phyloP scores from a whole-genome alignment of 2,113 vertebrate species.

The Eleginops maclovinus region DNA sequence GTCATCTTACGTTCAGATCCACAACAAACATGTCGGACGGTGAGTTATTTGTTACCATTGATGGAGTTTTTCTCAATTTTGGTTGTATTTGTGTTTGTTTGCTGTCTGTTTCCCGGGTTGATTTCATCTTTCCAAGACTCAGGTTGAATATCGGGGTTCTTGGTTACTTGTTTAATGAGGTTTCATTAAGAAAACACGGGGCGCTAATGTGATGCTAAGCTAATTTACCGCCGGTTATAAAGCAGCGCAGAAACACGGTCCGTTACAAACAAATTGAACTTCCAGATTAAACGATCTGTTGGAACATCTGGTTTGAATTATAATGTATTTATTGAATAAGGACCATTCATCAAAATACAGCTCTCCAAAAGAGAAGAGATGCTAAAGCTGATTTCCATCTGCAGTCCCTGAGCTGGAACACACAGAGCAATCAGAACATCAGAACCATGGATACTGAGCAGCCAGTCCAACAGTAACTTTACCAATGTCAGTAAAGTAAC shows the following conservation, averaged over 20 bases:
- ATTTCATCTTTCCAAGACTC: accelerated
- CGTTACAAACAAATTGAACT: no score
- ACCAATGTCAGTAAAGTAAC: no score
- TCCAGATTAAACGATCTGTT: no score
- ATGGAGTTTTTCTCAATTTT: accelerated
- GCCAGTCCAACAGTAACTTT: no score
- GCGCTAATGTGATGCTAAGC: slow-evolving; percentile 43
- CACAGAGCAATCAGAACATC: no score
- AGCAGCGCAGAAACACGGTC: neutral
- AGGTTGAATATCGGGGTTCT: accelerated
- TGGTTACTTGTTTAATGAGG: neutral
- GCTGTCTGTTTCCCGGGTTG: accelerated
- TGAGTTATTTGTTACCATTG: slow-evolving; percentile 67
- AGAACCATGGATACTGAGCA: no score
- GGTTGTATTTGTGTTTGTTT: accelerated
- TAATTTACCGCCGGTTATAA: slow-evolving; percentile 13
- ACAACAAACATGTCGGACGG: slow-evolving; percentile 89
- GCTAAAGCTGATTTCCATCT: no score
- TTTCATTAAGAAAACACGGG: neutral
- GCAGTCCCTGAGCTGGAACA: no score
- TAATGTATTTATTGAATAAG: no score
- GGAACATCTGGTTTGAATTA: no score
- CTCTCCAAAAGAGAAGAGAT: no score
- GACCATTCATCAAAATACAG: no score
- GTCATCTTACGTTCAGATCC: slow-evolving; percentile 53